Evolutionary conservation across 2,888 invertebrate species (phyloP).

Genomic region (Erebia epiphron): DNA sequence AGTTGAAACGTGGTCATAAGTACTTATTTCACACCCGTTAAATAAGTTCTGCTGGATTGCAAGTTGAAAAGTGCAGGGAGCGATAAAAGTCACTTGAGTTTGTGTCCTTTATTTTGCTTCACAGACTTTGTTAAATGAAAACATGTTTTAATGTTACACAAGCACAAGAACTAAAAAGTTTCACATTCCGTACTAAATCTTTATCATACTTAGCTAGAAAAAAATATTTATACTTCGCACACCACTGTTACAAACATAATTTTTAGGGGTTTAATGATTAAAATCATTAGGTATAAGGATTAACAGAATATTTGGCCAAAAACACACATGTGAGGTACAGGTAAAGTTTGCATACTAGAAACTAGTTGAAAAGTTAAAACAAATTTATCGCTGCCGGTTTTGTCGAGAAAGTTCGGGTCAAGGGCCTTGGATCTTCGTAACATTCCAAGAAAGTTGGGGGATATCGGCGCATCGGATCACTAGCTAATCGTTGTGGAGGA

Average conservation of each 20-base stretch:
- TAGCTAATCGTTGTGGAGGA: slow-evolving; percentile 34
- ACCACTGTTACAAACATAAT: not conserved
- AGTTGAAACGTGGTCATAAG: not conserved
- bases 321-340: not conserved
- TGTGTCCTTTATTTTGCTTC: slow-evolving; percentile 11
- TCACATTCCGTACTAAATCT: not conserved
- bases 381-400: slow-evolving; percentile 60
- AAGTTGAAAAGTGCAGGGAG: slow-evolving; percentile 1
- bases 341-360: slow-evolving; percentile 31
- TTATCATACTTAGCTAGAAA: too few species aligned
- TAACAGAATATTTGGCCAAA: not conserved
- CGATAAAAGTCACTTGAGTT: slow-evolving; percentile 10
- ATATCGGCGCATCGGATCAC: slow-evolving; percentile 39
- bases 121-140: slow-evolving; percentile 10
- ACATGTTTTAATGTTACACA: not conserved
- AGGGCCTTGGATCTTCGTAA: slow-evolving; percentile 58
- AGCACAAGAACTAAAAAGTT: too few species aligned
- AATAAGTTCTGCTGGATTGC: not conserved
- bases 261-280: not conserved
- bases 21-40: not conserved
- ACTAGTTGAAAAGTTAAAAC: slow-evolving; percentile 50
- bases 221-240: too few species aligned
- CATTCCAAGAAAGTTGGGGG: slow-evolving; percentile 54
- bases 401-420: slow-evolving; percentile 66
- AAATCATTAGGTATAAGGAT: not conserved